These are phyloP conservation scores for Spinus olivaceus DNA, from an alignment of 2,797 vertebrate genomes.

Conservation along the genomic window DNA sequence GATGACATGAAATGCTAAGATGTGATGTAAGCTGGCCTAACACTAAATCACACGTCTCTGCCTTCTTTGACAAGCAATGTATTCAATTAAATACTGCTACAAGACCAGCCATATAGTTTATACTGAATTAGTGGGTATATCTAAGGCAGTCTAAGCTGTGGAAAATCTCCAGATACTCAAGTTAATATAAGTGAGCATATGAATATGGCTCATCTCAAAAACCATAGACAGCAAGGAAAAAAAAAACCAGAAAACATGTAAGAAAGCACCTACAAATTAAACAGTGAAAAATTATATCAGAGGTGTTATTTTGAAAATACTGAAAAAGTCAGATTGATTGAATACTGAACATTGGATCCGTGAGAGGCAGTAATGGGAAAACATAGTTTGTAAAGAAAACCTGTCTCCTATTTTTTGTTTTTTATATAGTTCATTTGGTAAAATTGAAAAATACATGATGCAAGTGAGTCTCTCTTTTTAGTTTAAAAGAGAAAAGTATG, in stretches of 20 bases:
- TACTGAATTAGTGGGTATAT: background rate
- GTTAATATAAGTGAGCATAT: background rate
- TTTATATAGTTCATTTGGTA: background rate
- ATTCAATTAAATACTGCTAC: background rate
- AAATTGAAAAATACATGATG: background rate
- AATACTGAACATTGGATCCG: background rate
- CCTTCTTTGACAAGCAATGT: background rate
- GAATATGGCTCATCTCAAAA: fast-evolving
- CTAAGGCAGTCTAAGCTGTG: background rate
- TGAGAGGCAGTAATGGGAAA: background rate
- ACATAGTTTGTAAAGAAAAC: background rate
- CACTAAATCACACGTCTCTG: background rate
- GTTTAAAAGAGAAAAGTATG: background rate
- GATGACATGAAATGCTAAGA: background rate
- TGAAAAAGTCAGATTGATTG: background rate
- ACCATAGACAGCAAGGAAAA: background rate
- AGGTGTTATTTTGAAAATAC: background rate
- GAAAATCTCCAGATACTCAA: background rate
- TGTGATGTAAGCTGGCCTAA: background rate
- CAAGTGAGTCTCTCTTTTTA: background rate
- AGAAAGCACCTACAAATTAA: background rate
- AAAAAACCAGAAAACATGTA: background rate
- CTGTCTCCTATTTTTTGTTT: background rate
- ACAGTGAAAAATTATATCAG: background rate
- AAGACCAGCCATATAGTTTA: background rate